These are phyloP conservation scores for Diplosoma virens DNA, from an alignment of 23 tunicate species.

Conservation along the genomic window DNA sequence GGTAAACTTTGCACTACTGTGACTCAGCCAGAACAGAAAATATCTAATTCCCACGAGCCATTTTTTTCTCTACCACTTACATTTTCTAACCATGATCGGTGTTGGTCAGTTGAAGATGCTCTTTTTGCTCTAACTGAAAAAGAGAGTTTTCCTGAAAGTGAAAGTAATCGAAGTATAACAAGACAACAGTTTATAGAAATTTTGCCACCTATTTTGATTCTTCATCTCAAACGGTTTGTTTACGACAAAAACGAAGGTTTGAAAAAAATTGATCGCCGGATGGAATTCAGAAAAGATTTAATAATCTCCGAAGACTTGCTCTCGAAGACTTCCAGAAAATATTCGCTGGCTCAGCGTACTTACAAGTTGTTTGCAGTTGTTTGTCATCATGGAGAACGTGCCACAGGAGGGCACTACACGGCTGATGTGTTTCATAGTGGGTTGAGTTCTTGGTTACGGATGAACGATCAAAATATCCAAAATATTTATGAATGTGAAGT, in stretches of 20 bases:
- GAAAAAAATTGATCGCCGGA: conserved; percentile 55
- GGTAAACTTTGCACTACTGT: conserved; percentile 79
- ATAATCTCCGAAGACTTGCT: conserved; percentile 61
- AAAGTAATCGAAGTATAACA: conserved; percentile 15
- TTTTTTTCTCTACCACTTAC: conserved; percentile 79
- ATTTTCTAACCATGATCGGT: conserved; percentile 51
- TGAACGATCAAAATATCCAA: conserved; percentile 69
- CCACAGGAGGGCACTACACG: conserved; percentile 79
- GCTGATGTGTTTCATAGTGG: conserved; percentile 90
- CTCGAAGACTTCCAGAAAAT: conserved; percentile 61
- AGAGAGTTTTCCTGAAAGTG: conserved; percentile 34
- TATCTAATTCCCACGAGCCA: conserved; percentile 64
- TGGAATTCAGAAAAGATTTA: conserved; percentile 77
- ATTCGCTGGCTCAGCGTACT: conserved; percentile 42
- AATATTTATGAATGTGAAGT: conserved; percentile 55
- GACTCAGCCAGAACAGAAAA: conserved; percentile 65
- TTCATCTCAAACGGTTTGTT: conserved; percentile 83
- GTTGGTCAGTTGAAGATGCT: conserved; percentile 81
- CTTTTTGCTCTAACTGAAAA: conserved; percentile 56
- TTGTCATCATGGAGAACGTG: conserved; percentile 80
- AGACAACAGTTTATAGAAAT: conserved; percentile 61
- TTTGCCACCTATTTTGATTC: conserved; percentile 76
- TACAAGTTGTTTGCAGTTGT: conserved; percentile 94
- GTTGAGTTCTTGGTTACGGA: conserved; percentile 83
- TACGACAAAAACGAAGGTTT: conserved; percentile 78